Evolutionary conservation across 2,888 invertebrate genomes (phyloP).

Genomic region (Drosophila subquinaria): DNA sequence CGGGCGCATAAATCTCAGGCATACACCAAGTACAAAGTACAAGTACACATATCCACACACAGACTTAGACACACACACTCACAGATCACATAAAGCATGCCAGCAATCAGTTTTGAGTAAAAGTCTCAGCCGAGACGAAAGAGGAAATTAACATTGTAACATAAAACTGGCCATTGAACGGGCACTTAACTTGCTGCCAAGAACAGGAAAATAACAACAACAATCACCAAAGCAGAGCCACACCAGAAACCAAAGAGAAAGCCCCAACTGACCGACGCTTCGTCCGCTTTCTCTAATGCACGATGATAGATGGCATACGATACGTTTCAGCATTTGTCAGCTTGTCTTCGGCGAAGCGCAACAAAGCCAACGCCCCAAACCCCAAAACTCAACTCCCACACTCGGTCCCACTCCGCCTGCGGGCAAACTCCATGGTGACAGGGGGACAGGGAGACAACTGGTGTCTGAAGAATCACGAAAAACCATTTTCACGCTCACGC

Average conservation of each 20-base stretch:
- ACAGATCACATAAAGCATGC: slow-evolving; percentile 23
- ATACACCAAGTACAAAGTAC: slow-evolving; percentile 22
- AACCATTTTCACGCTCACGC: slow-evolving; percentile 82
- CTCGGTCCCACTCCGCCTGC: neutral
- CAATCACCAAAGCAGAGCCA: neutral
- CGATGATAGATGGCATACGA: slow-evolving; percentile 82
- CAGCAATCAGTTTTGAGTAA: slow-evolving; percentile 75
- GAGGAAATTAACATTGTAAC: slow-evolving; percentile 79
- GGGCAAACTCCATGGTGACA: slow-evolving; percentile 2
- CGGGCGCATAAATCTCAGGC: slow-evolving; percentile 72
- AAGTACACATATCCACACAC: slow-evolving; percentile 22
- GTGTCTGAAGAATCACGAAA: slow-evolving; percentile 67
- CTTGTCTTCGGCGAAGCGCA: slow-evolving; percentile 79
- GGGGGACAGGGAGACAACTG: neutral
- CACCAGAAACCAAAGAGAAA: slow-evolving; percentile 24
- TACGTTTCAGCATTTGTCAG: slow-evolving; percentile 82
- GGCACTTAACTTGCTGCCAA: slow-evolving; percentile 78
- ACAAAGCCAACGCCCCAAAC: slow-evolving; percentile 76
- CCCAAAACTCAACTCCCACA: neutral
- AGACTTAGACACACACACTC: slow-evolving; percentile 9
- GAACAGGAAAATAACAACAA: slow-evolving; percentile 26
- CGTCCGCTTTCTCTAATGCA: slow-evolving; percentile 73
- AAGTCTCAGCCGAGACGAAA: slow-evolving; percentile 60
- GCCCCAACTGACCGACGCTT: slow-evolving; percentile 30
- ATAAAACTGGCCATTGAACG: slow-evolving; percentile 81